Percentiles rank a stretch among this genome's conserved stretches.
Evolutionary conservation across 2,113 vertebrate species (phyloP).

Genomic region (Chinchilla lanigera): DNA sequence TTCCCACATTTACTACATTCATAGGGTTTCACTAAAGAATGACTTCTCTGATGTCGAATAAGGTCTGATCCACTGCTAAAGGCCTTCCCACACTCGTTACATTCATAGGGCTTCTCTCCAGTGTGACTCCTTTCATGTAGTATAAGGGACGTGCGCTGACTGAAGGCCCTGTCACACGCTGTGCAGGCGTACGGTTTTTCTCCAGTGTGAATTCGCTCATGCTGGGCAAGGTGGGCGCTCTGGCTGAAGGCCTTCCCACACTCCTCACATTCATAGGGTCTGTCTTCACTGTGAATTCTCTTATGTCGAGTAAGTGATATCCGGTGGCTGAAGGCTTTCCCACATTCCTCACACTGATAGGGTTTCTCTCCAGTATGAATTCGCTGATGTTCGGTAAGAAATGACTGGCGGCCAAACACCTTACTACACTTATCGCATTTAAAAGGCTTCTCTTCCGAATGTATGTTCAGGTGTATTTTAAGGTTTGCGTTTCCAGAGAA

Average conservation of each 20-base stretch:
- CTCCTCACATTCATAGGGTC: conserved; percentile 72
- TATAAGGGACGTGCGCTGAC: conserved; percentile 87
- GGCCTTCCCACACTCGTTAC: conserved; percentile 75
- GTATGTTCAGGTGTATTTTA: conserved; percentile 87
- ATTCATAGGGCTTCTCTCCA: conserved; percentile 83
- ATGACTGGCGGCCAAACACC: conserved; percentile 77
- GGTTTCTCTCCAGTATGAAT: conserved; percentile 83
- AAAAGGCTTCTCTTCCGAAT: conserved; percentile 78
- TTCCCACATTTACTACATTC: conserved; percentile 77
- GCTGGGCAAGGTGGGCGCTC: conserved; percentile 75
- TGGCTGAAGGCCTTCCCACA: conserved; percentile 82
- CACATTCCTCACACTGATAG: conserved; percentile 81
- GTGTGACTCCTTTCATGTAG: conserved; percentile 89
- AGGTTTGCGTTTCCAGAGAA: conserved; percentile 91
- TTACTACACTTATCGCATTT: conserved; percentile 73
- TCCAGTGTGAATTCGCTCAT: conserved; percentile 77
- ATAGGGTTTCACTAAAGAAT: conserved; percentile 81
- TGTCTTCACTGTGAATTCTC: conserved; percentile 80
- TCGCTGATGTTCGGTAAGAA: conserved; percentile 78
- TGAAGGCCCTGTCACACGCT: conserved; percentile 88
- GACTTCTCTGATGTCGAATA: conserved; percentile 77
- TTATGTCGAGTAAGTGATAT: conserved; percentile 80
- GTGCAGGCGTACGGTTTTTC: conserved; percentile 84
- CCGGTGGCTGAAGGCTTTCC: conserved; percentile 80
- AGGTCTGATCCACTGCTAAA: conserved; percentile 77